A percentile compares a stretch with the other conserved stretches of the same genome.
Conservation (phyloP, 2,888 invertebrate species). For the Orthonevra nobilis region DNA sequence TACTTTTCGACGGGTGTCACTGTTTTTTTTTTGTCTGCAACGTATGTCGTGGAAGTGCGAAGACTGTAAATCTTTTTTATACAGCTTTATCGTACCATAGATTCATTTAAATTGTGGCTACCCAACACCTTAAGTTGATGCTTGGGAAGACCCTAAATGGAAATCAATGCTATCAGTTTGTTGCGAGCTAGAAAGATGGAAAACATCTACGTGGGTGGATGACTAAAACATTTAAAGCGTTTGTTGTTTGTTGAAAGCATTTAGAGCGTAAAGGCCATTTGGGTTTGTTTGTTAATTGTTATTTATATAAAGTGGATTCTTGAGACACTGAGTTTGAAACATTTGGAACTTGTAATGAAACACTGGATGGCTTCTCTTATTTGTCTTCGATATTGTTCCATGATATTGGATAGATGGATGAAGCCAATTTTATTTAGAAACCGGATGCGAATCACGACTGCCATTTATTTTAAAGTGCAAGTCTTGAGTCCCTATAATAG, state of each 20-base stretch:
- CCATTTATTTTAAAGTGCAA: too few relatives aligned
- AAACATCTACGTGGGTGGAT: neutral
- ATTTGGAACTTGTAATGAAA: slow-evolving; percentile 2
- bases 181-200: neutral
- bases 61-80: neutral
- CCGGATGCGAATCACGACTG: too few relatives aligned
- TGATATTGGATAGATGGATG: too few relatives aligned
- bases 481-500: too few relatives aligned
- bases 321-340: too few relatives aligned
- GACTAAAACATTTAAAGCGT: neutral
- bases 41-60: slow-evolving; percentile 12
- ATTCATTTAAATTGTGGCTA: slow-evolving; percentile 16
- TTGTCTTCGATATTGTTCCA: too few relatives aligned
- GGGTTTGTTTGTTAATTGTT: too few relatives aligned
- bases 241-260: too few relatives aligned
- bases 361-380: neutral
- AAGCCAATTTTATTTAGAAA: too few relatives aligned
- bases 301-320: too few relatives aligned
- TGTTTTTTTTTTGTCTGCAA: neutral
- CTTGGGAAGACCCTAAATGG: too few relatives aligned
- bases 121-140: neutral
- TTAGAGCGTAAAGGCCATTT: too few relatives aligned
- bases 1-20: neutral
- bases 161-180: slow-evolving; percentile 9
- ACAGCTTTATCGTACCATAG: slow-evolving; percentile 6